Percentiles rank a stretch among this genome's conserved stretches.
These are phyloP conservation scores for Melozone crissalis DNA, from an alignment of 2,113 vertebrate genomes.

Conservation along the genomic window DNA sequence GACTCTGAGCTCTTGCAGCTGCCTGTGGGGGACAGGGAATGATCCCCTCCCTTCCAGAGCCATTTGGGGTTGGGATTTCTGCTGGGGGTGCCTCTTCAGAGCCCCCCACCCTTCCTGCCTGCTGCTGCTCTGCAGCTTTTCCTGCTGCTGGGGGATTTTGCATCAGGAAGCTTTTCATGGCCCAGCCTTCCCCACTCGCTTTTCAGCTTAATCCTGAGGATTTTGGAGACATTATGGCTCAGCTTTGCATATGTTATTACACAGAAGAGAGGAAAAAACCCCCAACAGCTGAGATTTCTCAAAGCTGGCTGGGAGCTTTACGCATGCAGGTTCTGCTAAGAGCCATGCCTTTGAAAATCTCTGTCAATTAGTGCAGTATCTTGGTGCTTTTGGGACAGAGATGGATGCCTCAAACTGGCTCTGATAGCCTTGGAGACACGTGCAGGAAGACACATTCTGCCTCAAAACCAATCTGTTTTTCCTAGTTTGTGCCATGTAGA, in stretches of 20 bases:
- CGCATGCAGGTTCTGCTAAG: neutral
- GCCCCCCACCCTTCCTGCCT: neutral
- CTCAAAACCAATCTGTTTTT: neutral
- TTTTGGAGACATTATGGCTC: constrained; percentile 18
- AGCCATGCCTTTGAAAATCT: neutral
- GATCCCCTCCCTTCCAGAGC: neutral
- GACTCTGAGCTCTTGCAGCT: neutral
- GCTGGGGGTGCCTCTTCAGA: neutral
- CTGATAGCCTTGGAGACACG: fast-evolving
- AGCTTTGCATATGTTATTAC: neutral
- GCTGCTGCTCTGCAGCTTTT: neutral
- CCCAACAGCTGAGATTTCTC: neutral
- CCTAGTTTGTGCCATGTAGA: neutral
- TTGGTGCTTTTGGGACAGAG: neutral
- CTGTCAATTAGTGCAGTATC: neutral
- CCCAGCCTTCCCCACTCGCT: neutral
- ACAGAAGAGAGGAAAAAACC: neutral
- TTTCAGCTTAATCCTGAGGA: constrained; percentile 22
- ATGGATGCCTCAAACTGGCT: neutral
- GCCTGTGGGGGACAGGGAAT: neutral
- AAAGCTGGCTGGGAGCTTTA: neutral
- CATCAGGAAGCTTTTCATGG: neutral
- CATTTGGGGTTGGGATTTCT: neutral
- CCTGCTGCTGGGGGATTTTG: neutral
- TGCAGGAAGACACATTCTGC: neutral